phyloP scores from a whole-genome alignment of 2,113 vertebrate genomes.

The Cephalopholis sonnerati region DNA sequence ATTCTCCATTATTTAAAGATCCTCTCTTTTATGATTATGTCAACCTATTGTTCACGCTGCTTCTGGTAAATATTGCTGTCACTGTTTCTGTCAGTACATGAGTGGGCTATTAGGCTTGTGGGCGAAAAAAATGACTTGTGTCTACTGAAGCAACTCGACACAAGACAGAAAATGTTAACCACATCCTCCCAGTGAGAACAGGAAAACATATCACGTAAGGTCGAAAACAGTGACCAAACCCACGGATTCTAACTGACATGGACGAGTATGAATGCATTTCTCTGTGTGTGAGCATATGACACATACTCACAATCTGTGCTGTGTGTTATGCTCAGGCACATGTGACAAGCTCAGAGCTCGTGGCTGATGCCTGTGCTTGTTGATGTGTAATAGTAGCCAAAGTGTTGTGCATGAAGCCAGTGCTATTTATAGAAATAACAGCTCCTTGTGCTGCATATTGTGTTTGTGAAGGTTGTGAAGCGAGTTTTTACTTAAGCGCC shows the following conservation, averaged over 20 bases:
- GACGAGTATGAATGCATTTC: constrained; percentile 48
- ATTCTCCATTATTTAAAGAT: constrained; percentile 17
- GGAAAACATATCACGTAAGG: constrained; percentile 59
- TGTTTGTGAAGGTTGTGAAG: constrained; percentile 59
- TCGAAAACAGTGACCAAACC: constrained; percentile 71
- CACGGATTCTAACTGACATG: constrained; percentile 60
- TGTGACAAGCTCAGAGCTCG: constrained; percentile 66
- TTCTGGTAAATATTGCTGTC: constrained; percentile 58
- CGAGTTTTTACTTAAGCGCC: constrained; percentile 47
- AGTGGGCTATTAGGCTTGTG: constrained; percentile 61
- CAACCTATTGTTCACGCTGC: constrained; percentile 28
- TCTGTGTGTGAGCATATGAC: constrained; percentile 70
- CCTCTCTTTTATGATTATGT: constrained; percentile 8
- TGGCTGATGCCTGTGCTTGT: constrained; percentile 72
- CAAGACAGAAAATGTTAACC: constrained; percentile 70
- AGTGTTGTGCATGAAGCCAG: constrained; percentile 66
- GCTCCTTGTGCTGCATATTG: constrained; percentile 69
- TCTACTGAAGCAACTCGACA: constrained; percentile 54
- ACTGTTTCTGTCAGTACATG: constrained; percentile 44
- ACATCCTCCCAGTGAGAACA: constrained; percentile 79
- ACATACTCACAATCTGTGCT: constrained; percentile 54
- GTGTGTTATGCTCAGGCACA: constrained; percentile 58
- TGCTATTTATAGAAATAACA: constrained; percentile 77
- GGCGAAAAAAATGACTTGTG: constrained; percentile 48
- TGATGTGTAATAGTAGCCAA: constrained; percentile 76